phyloP scores from a whole-genome alignment of 2,797 vertebrate genomes.

The Adelosebastes latens region DNA sequence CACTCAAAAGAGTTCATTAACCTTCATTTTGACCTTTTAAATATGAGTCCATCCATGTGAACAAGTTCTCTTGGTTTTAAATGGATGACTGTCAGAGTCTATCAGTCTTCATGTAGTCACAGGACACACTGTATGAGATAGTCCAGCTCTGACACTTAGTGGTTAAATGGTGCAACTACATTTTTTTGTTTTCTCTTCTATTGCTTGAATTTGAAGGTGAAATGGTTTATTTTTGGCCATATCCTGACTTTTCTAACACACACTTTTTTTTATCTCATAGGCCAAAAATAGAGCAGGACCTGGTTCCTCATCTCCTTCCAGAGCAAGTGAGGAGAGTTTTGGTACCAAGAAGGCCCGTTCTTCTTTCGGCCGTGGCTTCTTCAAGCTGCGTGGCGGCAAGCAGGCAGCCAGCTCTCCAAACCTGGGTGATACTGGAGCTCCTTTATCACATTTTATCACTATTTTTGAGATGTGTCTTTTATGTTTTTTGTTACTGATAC shows the following conservation, averaged over 20 bases:
- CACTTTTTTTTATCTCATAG: slow-evolving; percentile 55
- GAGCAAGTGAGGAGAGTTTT: slow-evolving; percentile 81
- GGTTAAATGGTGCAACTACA: slow-evolving; percentile 9
- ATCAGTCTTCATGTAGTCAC: not conserved
- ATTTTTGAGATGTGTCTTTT: not conserved
- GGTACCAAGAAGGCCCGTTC: slow-evolving; percentile 91
- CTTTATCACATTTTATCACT: not conserved
- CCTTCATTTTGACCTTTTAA: not conserved
- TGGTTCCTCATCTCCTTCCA: slow-evolving; percentile 75
- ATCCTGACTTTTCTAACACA: not conserved
- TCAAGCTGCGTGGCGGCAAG: slow-evolving; percentile 92
- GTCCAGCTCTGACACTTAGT: slow-evolving; percentile 56
- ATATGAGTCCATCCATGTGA: not conserved
- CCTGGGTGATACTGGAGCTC: slow-evolving; percentile 74
- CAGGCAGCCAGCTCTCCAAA: slow-evolving; percentile 88
- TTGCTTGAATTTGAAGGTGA: not conserved
- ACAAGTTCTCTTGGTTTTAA: not conserved
- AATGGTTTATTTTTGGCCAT: not conserved
- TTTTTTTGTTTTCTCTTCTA: too few relatives aligned
- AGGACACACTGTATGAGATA: not conserved
- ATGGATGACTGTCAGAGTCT: not conserved
- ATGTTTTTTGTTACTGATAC: not conserved
- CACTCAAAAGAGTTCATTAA: not conserved
- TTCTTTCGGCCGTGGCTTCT: slow-evolving; percentile 95
- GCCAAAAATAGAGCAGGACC: slow-evolving; percentile 60